Base-by-base conservation (phyloP, 1,140 invertebrate genomes). In the Drosophila teissieri region DNA sequence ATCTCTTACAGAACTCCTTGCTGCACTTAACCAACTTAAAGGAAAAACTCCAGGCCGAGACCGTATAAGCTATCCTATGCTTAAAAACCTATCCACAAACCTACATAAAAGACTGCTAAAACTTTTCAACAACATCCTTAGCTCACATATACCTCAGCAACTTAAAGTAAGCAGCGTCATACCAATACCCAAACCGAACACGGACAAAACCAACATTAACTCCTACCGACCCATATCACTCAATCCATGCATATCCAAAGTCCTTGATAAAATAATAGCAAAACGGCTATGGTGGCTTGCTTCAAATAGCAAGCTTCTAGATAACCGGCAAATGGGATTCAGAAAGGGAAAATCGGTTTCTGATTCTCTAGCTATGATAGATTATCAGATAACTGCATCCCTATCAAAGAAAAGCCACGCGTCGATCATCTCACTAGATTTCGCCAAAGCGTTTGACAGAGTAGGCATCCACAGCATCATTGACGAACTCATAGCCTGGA, bases 361-460 rank as follows among this genome's bases (percentile, higher is more conserved):
- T 19, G 19, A 19, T 19, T 19, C 19, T 19, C 19, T 19, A 19
- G 19, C 19, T 19, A 19, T 19, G 19, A 1, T 19, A 19, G 19
- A 19, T 19, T 19, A 19, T 19, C 1, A 19, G 19, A 19, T 19
- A 19, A 19, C 19, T 19, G 19, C 42, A 15, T 22, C 42, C 42
- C 42, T 44, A 10, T 44, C 42, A 49, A 44, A 17, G 3, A 49
- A 55, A 39, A 52, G 37, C 4, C 31, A 45, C 15, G 34, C 31
- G 19, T 51, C 15, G 4, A 53, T 63, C 12, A 34, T 63, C 37
- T 53, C 65, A 34, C 27, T 61, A 61, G 58, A 72, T 48, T 72
- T 64, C 7, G 27, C 52, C 11, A 72, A 64, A 62, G 58, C 60
- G 11, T 64, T 72, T 11, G 65, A 69, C 31, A 61, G 27, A n/a